phyloP scores from a whole-genome alignment of 2,113 vertebrate species.

The Piprites chloris region DNA sequence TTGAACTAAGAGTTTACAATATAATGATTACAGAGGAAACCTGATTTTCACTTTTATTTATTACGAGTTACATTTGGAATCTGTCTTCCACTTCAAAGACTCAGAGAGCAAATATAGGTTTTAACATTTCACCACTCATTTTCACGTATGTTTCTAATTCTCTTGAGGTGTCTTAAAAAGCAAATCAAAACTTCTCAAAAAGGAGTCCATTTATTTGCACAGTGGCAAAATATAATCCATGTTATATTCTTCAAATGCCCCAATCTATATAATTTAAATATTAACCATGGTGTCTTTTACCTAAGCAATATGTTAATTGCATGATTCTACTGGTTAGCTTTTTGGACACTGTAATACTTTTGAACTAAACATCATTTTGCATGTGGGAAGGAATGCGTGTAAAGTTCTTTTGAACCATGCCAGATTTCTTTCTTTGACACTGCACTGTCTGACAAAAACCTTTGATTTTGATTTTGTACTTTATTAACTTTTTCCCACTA shows the following conservation, averaged over 20 bases:
- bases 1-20: conserved; percentile 49
- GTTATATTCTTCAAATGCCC: conserved; percentile 7
- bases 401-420: neutral
- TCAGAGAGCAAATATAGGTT: conserved; percentile 45
- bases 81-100: conserved; percentile 59
- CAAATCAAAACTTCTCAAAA: conserved; percentile 64
- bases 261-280: conserved; percentile 59
- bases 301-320: conserved; percentile 47
- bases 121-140: conserved; percentile 62
- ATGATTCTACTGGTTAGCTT: neutral
- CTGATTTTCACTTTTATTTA: conserved; percentile 56
- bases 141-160: conserved; percentile 68
- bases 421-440: neutral
- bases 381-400: neutral
- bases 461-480: neutral
- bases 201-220: conserved; percentile 60
- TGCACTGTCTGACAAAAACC: neutral
- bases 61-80: conserved; percentile 32
- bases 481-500: conserved; percentile 14
- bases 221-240: conserved; percentile 54
- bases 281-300: conserved; percentile 47
- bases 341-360: conserved; percentile 21
- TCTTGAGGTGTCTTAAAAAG: conserved; percentile 37
- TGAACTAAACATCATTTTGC: conserved; percentile 50
- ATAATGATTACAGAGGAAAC: conserved; percentile 36